phyloP scores from a whole-genome alignment of 2,888 invertebrate species.

The Frankliniella intonsa region DNA sequence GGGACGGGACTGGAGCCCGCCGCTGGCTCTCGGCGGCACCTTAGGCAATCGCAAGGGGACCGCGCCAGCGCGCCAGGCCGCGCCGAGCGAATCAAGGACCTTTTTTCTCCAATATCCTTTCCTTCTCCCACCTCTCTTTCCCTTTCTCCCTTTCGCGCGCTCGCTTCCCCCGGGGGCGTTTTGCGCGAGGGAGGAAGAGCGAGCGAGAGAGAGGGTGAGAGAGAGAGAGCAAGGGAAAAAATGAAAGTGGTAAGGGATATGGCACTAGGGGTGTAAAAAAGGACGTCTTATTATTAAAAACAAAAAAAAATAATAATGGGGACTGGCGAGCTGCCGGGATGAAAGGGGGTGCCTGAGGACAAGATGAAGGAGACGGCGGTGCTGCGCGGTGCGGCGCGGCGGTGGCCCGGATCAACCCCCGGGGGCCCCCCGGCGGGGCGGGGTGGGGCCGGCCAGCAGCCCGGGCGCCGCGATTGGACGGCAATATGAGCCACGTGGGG shows the following conservation, averaged over 20 bases:
- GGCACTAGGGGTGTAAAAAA: conserved; percentile 23
- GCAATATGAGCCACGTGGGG: too few relatives aligned
- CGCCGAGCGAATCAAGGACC: not conserved
- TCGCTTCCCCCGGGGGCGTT: conserved; percentile 6
- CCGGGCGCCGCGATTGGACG: too few relatives aligned
- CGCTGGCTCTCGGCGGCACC: not conserved
- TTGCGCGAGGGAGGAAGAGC: not conserved
- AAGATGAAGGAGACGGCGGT: not conserved
- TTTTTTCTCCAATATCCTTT: conserved; percentile 11
- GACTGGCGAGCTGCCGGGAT: not conserved
- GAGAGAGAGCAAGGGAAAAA: not conserved
- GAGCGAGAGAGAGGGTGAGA: too few relatives aligned
- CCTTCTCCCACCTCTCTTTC: not conserved
- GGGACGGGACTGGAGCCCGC: not conserved
- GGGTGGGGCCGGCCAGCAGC: too few relatives aligned
- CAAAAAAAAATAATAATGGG: conserved; percentile 22
- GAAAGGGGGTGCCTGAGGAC: not conserved
- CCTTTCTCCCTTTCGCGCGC: not conserved
- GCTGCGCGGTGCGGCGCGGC: too few relatives aligned
- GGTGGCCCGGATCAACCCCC: too few relatives aligned
- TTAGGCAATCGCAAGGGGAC: not conserved
- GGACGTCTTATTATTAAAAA: conserved; percentile 25
- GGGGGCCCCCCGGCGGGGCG: too few relatives aligned
- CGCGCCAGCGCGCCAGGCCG: not conserved
- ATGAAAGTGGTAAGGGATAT: conserved; percentile 26